Evolutionary conservation across 2,888 invertebrate species (phyloP).

Genomic region (Eilema sororculum): DNA sequence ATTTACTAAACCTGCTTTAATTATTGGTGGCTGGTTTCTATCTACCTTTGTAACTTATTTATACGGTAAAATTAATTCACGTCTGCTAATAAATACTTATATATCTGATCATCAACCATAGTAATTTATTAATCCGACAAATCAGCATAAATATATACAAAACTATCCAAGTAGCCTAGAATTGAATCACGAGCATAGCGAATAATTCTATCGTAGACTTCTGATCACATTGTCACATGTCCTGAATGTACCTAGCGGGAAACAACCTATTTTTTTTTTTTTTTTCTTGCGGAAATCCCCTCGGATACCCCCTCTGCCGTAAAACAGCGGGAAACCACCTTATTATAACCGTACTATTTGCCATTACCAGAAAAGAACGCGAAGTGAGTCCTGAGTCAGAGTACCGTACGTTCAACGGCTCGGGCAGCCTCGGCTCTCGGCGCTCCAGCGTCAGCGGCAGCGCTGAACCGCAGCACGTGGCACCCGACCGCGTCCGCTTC

Average conservation of each 20-base stretch:
- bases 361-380: conserved; percentile 78
- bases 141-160: no score
- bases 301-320: no score
- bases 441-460: conserved; percentile 71
- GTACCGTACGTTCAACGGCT: conserved; percentile 84
- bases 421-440: conserved; percentile 84
- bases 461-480: conserved; percentile 93
- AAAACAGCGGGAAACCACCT: no score
- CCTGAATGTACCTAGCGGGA: no score
- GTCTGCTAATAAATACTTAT: not conserved
- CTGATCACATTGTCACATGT: no score
- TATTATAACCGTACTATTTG: not conserved
- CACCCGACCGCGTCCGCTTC: conserved; percentile 96
- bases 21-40: not conserved
- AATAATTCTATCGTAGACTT: no score
- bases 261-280: no score
- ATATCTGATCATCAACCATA: not conserved
- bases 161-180: no score
- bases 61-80: not conserved
- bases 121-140: not conserved
- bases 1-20: not conserved
- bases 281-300: no score
- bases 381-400: conserved; percentile 84
- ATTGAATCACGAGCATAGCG: no score
- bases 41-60: not conserved